Base-by-base conservation (phyloP, 2,797 vertebrate genomes). In the Falco columbarius region DNA sequence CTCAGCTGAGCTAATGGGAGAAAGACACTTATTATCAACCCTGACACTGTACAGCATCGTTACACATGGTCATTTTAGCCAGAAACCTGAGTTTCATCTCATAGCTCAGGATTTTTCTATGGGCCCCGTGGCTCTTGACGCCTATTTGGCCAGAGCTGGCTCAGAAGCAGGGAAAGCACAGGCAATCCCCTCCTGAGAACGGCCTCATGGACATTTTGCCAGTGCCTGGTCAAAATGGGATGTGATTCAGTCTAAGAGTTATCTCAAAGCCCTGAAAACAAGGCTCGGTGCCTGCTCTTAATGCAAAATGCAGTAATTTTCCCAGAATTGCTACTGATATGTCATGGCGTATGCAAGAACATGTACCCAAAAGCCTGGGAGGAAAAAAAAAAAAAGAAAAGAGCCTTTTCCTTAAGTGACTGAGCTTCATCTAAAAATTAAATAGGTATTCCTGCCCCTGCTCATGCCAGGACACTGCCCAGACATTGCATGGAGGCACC, bases 401-500 rank as follows among this genome's bases (percentile, higher is more conserved):
- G 19, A 36, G 8, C 16, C 1, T 44, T 95, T 81, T 81, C 32
- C 26, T 62, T 5, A 49, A 32, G 12, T 21, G 34, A 3, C 34
- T 66, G 59, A 71, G 47, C 59, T 74, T 81, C n/a, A 34, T 4
- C 47, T 55, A 44, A 54, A 71, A 67, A 42, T 70, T 32, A 81
- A 30, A 1, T 14, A 52, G 47, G 10, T 71, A n/a, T 52, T 86
- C 24, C 29, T 81, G 49, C 21, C 61, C n/a, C 80, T 74, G 56
- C 27, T 67, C 1, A 0, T 71, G 70, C 44, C 54, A 67, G 84
- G 70, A 56, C 40, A 4, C 36, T 44, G 56, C 49, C 36, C 89
- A 84, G 70, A 56, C 0, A 0, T 47, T 20, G 30, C 0, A 0
- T 26, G 40, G 81, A 22, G 38, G 27, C 46, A 68, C 19, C 40